These are phyloP conservation scores for Cirrhinus mrigala DNA, from an alignment of 2,797 vertebrate genomes.

Conservation along the genomic window DNA sequence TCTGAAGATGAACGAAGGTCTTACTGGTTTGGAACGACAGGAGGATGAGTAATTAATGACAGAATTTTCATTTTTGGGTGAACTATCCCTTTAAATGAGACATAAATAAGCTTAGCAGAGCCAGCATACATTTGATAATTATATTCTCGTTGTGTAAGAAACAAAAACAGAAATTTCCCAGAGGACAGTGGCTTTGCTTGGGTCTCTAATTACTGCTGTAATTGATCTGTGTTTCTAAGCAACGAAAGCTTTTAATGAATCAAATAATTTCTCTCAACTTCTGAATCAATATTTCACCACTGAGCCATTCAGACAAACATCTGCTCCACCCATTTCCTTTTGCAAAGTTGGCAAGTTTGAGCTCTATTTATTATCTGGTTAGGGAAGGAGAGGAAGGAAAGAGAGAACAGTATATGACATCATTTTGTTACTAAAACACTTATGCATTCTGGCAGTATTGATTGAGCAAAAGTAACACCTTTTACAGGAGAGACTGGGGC, in stretches of 20 bases:
- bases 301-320: slow-evolving; percentile 46
- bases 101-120: neutral
- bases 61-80: no score
- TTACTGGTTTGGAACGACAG: no score
- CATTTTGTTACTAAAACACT: neutral
- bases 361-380: slow-evolving; percentile 8
- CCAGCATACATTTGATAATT: neutral
- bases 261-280: slow-evolving; percentile 47
- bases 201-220: slow-evolving; percentile 50
- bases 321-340: slow-evolving; percentile 44
- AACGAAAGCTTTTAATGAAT: slow-evolving; percentile 55
- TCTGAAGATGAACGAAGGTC: no score
- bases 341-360: slow-evolving; percentile 46
- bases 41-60: no score
- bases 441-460: neutral
- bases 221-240: slow-evolving; percentile 48
- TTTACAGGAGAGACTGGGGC: neutral
- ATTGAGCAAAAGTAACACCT: neutral
- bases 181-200: slow-evolving; percentile 22
- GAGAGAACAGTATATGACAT: neutral
- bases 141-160: neutral
- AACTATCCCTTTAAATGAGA: neutral
- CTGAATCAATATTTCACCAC: slow-evolving; percentile 51
- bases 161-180: slow-evolving; percentile 5
- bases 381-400: neutral